Evolutionary conservation across 2,797 vertebrate species (phyloP).

Genomic region (Ambastaia sidthimunki): DNA sequence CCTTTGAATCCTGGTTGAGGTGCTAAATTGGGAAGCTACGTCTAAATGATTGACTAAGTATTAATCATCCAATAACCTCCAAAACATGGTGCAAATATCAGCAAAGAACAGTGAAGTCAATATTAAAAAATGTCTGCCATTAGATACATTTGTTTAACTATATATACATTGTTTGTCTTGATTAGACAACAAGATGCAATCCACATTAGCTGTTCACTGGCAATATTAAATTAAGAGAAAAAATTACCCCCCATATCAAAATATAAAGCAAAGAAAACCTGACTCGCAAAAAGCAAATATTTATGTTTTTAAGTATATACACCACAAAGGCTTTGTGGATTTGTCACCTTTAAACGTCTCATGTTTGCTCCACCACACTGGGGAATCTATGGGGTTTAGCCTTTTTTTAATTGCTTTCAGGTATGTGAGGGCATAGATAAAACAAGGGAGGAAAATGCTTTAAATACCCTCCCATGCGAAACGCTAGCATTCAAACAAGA

Average conservation of each 20-base stretch:
- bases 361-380: background rate
- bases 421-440: background rate
- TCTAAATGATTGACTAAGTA: too few species aligned
- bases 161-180: background rate
- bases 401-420: background rate
- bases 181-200: background rate
- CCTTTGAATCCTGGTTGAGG: too few species aligned
- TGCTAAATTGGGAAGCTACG: too few species aligned
- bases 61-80: too few species aligned
- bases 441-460: background rate
- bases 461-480: background rate
- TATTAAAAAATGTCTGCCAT: too few species aligned
- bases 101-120: too few species aligned
- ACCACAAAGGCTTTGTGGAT: constrained; percentile 5
- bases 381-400: background rate
- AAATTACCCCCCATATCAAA: background rate
- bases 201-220: too few species aligned
- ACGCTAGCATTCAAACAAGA: constrained; percentile 6
- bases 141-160: too few species aligned
- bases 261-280: background rate
- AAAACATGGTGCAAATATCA: too few species aligned
- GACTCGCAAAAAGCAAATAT: background rate
- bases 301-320: background rate
- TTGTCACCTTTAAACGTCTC: background rate
- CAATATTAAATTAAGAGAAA: background rate